These are phyloP conservation scores for Tachycineta bicolor DNA, from an alignment of 2,113 vertebrate species.

Conservation along the genomic window DNA sequence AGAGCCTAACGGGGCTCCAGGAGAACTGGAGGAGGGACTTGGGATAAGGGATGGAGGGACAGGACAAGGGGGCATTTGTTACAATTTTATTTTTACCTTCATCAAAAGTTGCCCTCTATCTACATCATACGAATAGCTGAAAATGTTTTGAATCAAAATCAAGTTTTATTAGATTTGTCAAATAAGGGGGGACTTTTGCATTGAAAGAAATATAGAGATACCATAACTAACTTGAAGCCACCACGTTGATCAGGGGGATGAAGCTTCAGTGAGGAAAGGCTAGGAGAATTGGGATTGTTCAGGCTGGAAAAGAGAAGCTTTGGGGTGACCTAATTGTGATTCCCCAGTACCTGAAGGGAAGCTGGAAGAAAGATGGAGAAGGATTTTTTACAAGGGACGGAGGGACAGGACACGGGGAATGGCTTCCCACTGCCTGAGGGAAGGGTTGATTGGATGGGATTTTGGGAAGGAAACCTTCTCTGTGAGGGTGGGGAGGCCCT, in stretches of 20 bases:
- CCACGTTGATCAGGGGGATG: neutral
- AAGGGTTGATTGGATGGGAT: fast-evolving
- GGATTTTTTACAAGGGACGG: fast-evolving
- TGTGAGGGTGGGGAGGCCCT: fast-evolving
- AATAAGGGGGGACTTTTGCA: neutral
- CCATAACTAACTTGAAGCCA: neutral
- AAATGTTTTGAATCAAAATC: neutral
- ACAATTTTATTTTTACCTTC: neutral
- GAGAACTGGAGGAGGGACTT: neutral
- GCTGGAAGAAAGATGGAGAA: neutral
- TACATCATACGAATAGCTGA: neutral
- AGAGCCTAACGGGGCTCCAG: neutral
- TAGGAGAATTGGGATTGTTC: neutral
- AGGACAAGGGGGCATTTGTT: neutral
- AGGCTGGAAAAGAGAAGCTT: neutral
- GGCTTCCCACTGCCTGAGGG: neutral
- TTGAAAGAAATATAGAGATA: neutral
- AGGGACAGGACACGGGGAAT: neutral
- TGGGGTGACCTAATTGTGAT: neutral
- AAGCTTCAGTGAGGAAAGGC: neutral
- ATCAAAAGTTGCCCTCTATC: neutral
- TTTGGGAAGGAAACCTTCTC: fast-evolving
- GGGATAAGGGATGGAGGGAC: neutral
- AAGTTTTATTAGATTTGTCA: neutral
- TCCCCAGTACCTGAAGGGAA: neutral